A percentile compares a stretch with the other conserved stretches of the same genome.
Conservation (phyloP, 2,113 vertebrate genomes). For the Cnemophilus loriae region DNA sequence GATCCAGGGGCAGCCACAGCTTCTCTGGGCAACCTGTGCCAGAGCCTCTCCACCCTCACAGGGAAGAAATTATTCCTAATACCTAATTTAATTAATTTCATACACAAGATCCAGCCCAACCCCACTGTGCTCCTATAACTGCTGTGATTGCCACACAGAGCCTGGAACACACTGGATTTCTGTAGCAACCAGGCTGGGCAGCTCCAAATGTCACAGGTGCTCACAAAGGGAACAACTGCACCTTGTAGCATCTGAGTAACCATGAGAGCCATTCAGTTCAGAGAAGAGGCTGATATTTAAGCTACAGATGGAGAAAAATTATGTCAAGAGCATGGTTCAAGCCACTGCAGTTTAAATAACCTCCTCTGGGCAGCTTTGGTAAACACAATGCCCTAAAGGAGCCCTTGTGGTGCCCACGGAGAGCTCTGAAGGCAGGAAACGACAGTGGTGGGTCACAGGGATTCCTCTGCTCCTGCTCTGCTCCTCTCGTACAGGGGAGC, state of each 20-base stretch:
- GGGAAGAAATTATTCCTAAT: neutral
- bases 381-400: neutral
- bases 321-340: slow-evolving; percentile 25
- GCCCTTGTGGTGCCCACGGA: neutral
- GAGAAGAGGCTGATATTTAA: neutral
- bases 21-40: rapidly evolving
- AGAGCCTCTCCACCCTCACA: rapidly evolving
- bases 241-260: neutral
- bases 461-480: neutral
- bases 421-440: neutral
- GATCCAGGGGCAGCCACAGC: neutral
- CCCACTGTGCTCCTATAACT: rapidly evolving
- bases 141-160: neutral
- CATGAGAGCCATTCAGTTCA: neutral
- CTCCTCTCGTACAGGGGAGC: neutral
- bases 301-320: slow-evolving; percentile 4
- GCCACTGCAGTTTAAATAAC: neutral
- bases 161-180: neutral
- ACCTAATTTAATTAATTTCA: neutral
- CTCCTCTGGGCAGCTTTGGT: neutral
- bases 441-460: neutral
- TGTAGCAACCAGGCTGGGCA: neutral
- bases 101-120: neutral
- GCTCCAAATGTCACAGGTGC: neutral
- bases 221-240: neutral